A percentile compares a stretch with the other conserved stretches of the same genome.
phyloP scores from a whole-genome alignment of 2,113 vertebrate genomes.

The Calyptomena viridis region DNA sequence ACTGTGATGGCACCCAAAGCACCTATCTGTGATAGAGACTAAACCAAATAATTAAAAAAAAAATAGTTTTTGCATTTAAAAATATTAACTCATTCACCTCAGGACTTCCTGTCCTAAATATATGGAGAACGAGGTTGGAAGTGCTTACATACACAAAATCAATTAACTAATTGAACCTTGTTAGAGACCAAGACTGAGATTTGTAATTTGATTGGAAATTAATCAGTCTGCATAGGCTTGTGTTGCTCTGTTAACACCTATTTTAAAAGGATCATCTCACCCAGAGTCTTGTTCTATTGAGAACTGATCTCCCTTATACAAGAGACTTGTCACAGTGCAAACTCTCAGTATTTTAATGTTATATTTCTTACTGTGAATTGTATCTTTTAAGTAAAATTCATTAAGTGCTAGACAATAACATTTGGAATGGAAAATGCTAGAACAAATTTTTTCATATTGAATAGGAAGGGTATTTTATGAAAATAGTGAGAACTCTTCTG shows the following conservation, averaged over 20 bases:
- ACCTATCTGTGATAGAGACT: background rate
- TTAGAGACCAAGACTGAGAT: background rate
- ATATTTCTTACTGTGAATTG: background rate
- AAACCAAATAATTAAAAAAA: background rate
- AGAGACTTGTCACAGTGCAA: background rate
- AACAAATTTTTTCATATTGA: background rate
- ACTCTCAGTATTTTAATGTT: background rate
- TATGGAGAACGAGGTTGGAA: background rate
- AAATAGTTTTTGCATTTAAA: background rate
- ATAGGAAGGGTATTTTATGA: background rate
- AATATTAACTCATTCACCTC: background rate
- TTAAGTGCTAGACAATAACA: background rate
- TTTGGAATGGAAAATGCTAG: background rate
- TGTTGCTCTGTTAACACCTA: background rate
- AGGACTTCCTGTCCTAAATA: background rate
- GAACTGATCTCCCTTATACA: background rate
- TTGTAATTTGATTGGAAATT: background rate
- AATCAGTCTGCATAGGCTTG: background rate
- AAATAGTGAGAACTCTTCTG: background rate
- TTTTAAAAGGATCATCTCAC: background rate
- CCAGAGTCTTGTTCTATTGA: background rate
- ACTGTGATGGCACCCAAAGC: background rate
- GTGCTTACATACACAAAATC: background rate
- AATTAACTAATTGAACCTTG: background rate
- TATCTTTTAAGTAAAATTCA: background rate